Evolutionary conservation across 2,797 vertebrate genomes (phyloP).

Genomic region (Xiphorhynchus erythropygius): DNA sequence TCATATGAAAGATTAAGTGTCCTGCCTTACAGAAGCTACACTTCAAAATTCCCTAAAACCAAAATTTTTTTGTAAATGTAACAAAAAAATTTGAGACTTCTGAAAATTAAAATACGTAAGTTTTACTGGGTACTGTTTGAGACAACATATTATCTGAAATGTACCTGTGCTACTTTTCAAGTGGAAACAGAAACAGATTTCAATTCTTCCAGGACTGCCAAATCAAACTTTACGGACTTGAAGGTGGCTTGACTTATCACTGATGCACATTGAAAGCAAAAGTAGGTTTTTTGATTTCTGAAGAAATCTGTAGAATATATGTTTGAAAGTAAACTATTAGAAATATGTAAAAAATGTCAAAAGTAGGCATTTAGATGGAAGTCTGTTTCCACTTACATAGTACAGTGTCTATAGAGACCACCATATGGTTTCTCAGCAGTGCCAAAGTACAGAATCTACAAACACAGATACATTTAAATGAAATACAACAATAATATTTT

Average conservation of each 20-base stretch:
- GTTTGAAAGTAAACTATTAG: background rate
- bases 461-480: background rate
- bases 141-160: background rate
- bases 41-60: background rate
- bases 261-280: background rate
- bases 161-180: background rate
- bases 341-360: background rate
- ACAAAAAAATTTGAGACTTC: background rate
- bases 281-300: background rate
- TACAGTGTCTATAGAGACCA: background rate
- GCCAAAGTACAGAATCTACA: background rate
- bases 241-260: background rate
- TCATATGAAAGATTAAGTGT: background rate
- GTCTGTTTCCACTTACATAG: conserved; percentile 22
- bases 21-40: background rate
- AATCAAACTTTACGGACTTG: background rate
- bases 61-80: background rate
- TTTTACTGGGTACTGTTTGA: background rate
- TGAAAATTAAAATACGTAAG: background rate
- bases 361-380: background rate
- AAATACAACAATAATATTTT: background rate
- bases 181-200: background rate
- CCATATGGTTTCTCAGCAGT: background rate
- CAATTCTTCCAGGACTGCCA: background rate
- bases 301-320: background rate